A percentile compares a stretch with the other conserved stretches of the same genome.
phyloP scores from a whole-genome alignment of 1,140 invertebrate species.

The Muscidifurax raptorellus region DNA sequence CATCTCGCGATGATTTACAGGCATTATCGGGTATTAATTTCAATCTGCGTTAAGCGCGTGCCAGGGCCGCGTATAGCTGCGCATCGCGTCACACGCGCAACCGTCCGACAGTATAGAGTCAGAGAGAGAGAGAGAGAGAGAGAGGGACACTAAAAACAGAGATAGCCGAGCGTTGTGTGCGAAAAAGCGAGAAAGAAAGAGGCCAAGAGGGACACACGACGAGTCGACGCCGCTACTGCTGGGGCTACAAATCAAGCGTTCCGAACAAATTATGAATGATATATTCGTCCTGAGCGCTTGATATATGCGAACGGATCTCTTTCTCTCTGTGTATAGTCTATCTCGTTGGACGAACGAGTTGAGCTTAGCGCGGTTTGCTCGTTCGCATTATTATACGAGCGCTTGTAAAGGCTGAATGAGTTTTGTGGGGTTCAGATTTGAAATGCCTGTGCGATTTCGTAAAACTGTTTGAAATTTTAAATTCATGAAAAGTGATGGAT shows the following conservation, averaged over 20 bases:
- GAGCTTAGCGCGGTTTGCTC: constrained; percentile 15
- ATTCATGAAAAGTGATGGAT: too few species aligned
- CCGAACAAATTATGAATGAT: constrained; percentile 76
- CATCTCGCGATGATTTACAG: constrained; percentile 70
- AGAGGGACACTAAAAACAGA: constrained; percentile 29
- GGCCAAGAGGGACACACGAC: constrained; percentile 55
- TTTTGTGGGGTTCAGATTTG: background rate
- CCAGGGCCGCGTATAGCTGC: constrained; percentile 19
- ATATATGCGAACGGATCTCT: constrained; percentile 65
- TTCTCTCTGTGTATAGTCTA: constrained; percentile 11
- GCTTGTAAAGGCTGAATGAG: background rate
- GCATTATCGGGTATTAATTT: constrained; percentile 76
- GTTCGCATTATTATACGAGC: background rate
- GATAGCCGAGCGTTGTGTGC: background rate
- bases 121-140: constrained; percentile 35
- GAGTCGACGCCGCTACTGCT: constrained; percentile 70
- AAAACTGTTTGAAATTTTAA: too few species aligned
- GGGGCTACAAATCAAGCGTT: constrained; percentile 74
- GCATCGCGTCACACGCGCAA: background rate
- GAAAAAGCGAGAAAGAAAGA: constrained; percentile 37
- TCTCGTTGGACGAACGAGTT: constrained; percentile 2
- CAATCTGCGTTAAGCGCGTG: constrained; percentile 70
- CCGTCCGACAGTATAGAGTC: background rate
- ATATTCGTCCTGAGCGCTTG: constrained; percentile 73
- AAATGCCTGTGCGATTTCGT: too few species aligned